Conservation (phyloP, 37 sponge, comb jelly and placozoan species). For the Agelas oroides region DNA sequence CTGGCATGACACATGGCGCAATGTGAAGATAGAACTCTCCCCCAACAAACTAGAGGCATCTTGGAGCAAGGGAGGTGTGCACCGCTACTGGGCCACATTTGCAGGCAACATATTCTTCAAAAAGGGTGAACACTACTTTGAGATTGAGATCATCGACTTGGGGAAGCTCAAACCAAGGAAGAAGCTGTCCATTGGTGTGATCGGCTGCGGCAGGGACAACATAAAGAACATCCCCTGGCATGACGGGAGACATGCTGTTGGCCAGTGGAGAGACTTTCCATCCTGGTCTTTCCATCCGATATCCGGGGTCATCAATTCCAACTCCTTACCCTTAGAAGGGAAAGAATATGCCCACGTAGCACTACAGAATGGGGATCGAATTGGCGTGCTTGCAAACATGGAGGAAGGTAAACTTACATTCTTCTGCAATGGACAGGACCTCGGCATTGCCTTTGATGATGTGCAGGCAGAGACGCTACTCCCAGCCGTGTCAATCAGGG, state of each 20-base stretch:
- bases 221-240: slow-evolving; percentile 34
- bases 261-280: slow-evolving; percentile 4
- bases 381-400: slow-evolving; percentile 54
- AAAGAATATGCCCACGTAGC: neutral
- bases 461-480: slow-evolving; percentile 1
- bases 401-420: slow-evolving; percentile 14
- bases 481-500: slow-evolving; percentile 53
- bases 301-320: slow-evolving; percentile 8
- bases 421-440: slow-evolving; percentile 55
- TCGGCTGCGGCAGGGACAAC: slow-evolving; percentile 6
- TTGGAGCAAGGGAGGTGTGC: slow-evolving; percentile 2
- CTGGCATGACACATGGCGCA: slow-evolving; percentile 57
- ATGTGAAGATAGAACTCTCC: slow-evolving; percentile 46
- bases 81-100: slow-evolving; percentile 46
- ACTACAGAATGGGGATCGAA: slow-evolving; percentile 30
- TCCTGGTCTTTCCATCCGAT: slow-evolving; percentile 47
- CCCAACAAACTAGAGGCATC: slow-evolving; percentile 26
- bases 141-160: slow-evolving; percentile 48
- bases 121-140: slow-evolving; percentile 32
- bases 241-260: slow-evolving; percentile 35
- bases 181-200: slow-evolving; percentile 50
- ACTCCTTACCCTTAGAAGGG: neutral
- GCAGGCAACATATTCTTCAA: slow-evolving; percentile 28
- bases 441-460: slow-evolving; percentile 53
- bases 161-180: slow-evolving; percentile 8